Evolutionary conservation across 2,888 invertebrate genomes (phyloP).

Genomic region (Drosophila maculinotata): DNA sequence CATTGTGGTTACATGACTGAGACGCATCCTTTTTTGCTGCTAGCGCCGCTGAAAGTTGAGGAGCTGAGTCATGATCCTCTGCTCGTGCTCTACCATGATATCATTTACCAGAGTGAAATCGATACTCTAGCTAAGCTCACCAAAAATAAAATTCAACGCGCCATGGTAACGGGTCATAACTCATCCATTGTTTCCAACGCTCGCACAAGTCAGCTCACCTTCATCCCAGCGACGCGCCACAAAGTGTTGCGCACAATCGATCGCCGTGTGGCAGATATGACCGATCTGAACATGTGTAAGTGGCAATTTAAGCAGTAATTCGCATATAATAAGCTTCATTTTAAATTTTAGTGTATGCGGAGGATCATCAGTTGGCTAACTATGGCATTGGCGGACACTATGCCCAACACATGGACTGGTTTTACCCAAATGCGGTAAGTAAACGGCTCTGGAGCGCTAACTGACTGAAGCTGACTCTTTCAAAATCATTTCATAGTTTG

Average conservation of each 20-base stretch:
- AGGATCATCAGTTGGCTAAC: slow-evolving; percentile 77
- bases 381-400: slow-evolving; percentile 88
- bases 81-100: slow-evolving; percentile 87
- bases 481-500: slow-evolving; percentile 24
- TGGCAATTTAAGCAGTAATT: not conserved
- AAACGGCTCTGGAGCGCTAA: not conserved
- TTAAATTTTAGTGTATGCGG: slow-evolving; percentile 85
- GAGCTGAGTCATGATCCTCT: slow-evolving; percentile 86
- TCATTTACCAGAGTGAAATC: slow-evolving; percentile 87
- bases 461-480: not conserved
- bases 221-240: slow-evolving; percentile 85
- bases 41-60: slow-evolving; percentile 86
- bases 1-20: slow-evolving; percentile 83
- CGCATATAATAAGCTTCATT: rapidly evolving
- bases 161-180: slow-evolving; percentile 90
- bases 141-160: slow-evolving; percentile 86
- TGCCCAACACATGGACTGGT: slow-evolving; percentile 85
- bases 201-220: slow-evolving; percentile 75
- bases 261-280: slow-evolving; percentile 86
- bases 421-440: slow-evolving; percentile 47
- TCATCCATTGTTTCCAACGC: slow-evolving; percentile 84
- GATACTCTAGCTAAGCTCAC: slow-evolving; percentile 86
- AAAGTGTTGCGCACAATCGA: slow-evolving; percentile 86
- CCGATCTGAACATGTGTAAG: slow-evolving; percentile 86
- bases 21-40: slow-evolving; percentile 83